A percentile compares a stretch with the other conserved stretches of the same genome.
These are phyloP conservation scores for Mungos mungo DNA, from an alignment of 2,113 vertebrate species.

Conservation along the genomic window DNA sequence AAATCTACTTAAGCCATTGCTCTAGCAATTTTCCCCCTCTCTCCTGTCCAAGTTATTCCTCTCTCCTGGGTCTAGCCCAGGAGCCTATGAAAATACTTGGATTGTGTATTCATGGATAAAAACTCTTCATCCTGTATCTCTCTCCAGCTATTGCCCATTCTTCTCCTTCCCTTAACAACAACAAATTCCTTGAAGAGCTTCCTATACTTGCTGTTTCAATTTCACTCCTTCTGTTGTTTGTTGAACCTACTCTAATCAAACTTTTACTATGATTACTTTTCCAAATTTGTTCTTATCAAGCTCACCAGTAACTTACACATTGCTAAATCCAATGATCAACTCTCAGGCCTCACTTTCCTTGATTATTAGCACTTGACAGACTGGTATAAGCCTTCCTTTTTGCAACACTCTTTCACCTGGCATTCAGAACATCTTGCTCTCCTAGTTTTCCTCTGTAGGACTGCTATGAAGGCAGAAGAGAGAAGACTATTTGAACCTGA, in stretches of 20 bases:
- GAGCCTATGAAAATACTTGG: background rate
- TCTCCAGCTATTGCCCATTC: background rate
- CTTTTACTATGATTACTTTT: background rate
- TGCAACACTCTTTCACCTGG: background rate
- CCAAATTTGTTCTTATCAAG: background rate
- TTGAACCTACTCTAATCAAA: background rate
- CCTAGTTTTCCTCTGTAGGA: background rate
- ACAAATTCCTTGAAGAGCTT: background rate
- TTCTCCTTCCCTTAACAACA: slow-evolving; percentile 3
- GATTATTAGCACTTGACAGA: background rate
- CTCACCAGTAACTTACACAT: background rate
- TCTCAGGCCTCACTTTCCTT: background rate
- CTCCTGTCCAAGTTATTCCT: background rate
- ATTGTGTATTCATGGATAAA: background rate
- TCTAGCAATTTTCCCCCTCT: background rate
- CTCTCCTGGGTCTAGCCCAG: background rate
- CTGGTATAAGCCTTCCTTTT: background rate
- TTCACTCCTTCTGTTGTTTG: background rate
- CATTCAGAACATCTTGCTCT: background rate
- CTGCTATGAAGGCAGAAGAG: background rate
- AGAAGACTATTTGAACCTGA: background rate
- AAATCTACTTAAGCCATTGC: background rate
- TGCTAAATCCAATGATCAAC: background rate
- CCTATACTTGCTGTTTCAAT: background rate
- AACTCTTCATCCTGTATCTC: background rate